Evolutionary conservation across 2,888 invertebrate species (phyloP), one percentile per base, ranked within the genome.

Genomic region (Pandemis corylana): DNA sequence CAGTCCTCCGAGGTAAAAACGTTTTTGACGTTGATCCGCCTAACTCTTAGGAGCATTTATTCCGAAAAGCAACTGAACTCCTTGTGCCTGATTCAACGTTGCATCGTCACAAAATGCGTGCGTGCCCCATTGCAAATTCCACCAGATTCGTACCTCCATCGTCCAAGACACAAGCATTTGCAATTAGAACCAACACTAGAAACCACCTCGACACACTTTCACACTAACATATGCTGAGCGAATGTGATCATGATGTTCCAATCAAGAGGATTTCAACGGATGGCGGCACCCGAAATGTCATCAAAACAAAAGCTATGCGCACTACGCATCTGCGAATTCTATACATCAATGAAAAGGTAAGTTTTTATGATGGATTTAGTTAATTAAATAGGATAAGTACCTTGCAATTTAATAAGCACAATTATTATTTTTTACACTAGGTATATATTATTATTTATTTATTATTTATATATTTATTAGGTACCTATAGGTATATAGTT

Each of bases 311-410:
- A 74, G 75, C 75, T 79, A 56, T 71, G 78, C 78, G 77, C 65
- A 63, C 68, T 53, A 66, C 78, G 77, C 76, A 41, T 65, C 76
- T 69, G 78, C 81, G 77, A 77, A 77, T 69, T 46, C 59, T 68
- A 61, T 69, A 64, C 76, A 74, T 6, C 75, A 72, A 42, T 53
- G 63, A 9, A 49, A 49, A 9, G 79, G 80, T 80, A 77, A 79
- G 80, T 76, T 53, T 62, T 59, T 36, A 36, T 56, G 56, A n/a
- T 5, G 6, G 4, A 46, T 46, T 46, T 46, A 46, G 12, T 3
- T 5, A 46, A 12, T 12, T 12, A 12, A 12, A 46, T 46, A 12
- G 0, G 12, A 12, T 46, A 46, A 46, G 46, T 20, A 20, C 28
- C 28, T 36, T 2, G 3, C 28, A 36, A 36, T 36, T 36, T 36